Percentiles rank a stretch among this genome's conserved stretches.
phyloP scores from a whole-genome alignment of 2,888 invertebrate species.

The Coelogynopora nodosa region DNA sequence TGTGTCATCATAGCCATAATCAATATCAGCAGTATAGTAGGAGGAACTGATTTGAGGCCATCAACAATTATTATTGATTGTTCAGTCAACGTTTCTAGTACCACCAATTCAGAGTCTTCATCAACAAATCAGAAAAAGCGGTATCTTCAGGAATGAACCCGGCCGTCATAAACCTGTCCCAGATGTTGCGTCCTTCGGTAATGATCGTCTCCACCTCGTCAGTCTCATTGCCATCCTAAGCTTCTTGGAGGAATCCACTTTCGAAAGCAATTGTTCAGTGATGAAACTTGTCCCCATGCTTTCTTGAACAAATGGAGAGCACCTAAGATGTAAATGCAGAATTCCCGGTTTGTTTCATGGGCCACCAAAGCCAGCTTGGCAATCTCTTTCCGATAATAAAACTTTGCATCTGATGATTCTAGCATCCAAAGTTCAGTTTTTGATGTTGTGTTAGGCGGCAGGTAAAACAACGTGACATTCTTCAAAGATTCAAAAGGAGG shows the following conservation, averaged over 20 bases:
- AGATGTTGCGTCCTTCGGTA: conserved; percentile 27
- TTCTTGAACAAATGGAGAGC: conserved; percentile 10
- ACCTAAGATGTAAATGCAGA: conserved; percentile 17
- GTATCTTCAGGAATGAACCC: conserved; percentile 1
- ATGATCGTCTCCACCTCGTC: conserved; percentile 24
- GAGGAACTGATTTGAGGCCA: background rate
- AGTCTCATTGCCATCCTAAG: conserved; percentile 13
- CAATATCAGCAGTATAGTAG: background rate
- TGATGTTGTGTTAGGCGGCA: conserved; percentile 16
- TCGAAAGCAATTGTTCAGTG: background rate
- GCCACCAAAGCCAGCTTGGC: conserved; percentile 22
- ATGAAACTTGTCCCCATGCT: conserved; percentile 22
- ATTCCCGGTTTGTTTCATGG: conserved; percentile 15
- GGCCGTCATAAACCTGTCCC: background rate
- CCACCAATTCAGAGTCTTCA: background rate
- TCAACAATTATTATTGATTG: background rate
- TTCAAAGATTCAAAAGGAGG: background rate
- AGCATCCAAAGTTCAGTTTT: conserved; percentile 19
- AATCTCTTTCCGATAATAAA: conserved; percentile 19
- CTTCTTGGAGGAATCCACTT: conserved; percentile 27
- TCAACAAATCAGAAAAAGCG: background rate
- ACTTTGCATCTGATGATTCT: background rate
- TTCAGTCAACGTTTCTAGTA: background rate
- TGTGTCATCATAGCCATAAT: background rate
- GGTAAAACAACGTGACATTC: conserved; percentile 9